Base-by-base conservation (phyloP, 2,888 invertebrate species). In the Aporophyla lueneburgensis region DNA sequence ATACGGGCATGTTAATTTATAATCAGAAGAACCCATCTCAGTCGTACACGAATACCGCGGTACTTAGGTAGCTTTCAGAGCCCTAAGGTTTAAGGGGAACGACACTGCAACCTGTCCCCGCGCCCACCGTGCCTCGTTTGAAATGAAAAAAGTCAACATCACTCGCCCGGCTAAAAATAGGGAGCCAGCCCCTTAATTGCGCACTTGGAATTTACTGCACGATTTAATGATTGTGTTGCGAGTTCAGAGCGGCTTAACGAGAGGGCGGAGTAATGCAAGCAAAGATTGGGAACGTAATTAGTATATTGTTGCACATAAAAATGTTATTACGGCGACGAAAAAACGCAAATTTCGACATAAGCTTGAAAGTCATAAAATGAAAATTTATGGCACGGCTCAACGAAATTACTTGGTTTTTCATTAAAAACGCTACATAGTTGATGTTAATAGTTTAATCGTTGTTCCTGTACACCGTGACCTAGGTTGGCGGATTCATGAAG, bases 201-300 rank as follows among this genome's bases (percentile, higher is more conserved):
- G 92, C 90, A 91, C 92, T 94, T 92, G 95, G 95, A 94, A 95
- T 95, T 95, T 94, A 95, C 94, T 93, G 92, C 93, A 92, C 92
- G 91, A 92, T 93, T 93, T 94, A 95, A 94, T 94, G 94, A 94
- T 92, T 90, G 89, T 88, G 88, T 84, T 80, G 86, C 72, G 76
- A 77, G 80, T 80, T 84, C 83, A 76, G 76, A 83, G 82, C 82
- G 78, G 81, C 77, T 81, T 82, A 90, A 89, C 89, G 90, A 89
- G 89, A 89, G 91, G 88, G 91, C 85, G 91, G 89, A 81, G 88
- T 88, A 88, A 86, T 86, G 82, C 86, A 85, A 86, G 85, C 88
- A 83, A 89, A 87, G 91, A 92, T 91, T 90, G 89, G 89, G 87
- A 89, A 86, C 88, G 86, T 89, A 91, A 90, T 92, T 91, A 92